Evolutionary conservation across 2,888 invertebrate species (phyloP).

Genomic region (Platycnemis pennipes): DNA sequence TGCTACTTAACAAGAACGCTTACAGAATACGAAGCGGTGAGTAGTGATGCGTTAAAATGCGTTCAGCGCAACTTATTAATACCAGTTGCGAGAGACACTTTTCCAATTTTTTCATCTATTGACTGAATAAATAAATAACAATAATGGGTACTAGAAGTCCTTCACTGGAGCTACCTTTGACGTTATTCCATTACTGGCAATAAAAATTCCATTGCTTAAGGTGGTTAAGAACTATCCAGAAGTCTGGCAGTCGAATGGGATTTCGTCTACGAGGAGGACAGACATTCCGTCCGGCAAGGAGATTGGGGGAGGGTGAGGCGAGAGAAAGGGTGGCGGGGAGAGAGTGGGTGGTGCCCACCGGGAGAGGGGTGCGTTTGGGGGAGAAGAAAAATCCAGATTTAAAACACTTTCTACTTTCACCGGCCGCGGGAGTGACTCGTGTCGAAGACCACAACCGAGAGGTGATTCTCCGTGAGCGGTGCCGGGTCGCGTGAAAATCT

Average conservation of each 20-base stretch:
- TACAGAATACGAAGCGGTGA: too few species aligned
- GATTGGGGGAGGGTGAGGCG: background rate
- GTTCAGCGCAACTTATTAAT: too few species aligned
- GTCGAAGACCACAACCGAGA: background rate
- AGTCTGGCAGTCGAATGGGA: background rate
- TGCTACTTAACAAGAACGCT: too few species aligned
- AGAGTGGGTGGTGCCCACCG: background rate
- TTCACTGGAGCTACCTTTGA: too few species aligned
- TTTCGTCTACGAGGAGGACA: background rate
- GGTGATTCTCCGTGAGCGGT: background rate
- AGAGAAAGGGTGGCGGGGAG: background rate
- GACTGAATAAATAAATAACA: too few species aligned
- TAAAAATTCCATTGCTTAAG: background rate
- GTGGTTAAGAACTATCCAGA: background rate
- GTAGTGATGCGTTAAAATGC: too few species aligned
- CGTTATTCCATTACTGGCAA: background rate
- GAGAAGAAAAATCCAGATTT: conserved; percentile 40
- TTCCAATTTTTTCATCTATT: too few species aligned
- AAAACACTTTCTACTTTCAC: conserved; percentile 66
- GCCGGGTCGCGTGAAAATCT: background rate
- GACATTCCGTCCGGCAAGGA: background rate
- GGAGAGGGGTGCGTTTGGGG: background rate
- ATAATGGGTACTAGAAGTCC: too few species aligned
- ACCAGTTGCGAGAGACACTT: too few species aligned
- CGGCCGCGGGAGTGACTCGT: background rate